Conservation (phyloP, 2,888 invertebrate genomes). For the Cerastis rubricosa region DNA sequence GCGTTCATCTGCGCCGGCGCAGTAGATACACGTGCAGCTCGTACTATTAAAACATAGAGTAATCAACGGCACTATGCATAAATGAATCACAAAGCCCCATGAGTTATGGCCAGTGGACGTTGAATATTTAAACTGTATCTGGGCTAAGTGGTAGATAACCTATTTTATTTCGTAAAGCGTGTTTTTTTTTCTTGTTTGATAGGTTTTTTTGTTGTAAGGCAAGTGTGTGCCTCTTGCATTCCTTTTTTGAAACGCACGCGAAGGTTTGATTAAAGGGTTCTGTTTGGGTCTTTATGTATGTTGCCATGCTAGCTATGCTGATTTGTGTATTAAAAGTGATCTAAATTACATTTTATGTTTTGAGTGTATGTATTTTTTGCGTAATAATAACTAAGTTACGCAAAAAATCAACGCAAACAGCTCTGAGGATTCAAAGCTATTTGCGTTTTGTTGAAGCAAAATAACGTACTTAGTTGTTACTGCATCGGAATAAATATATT, state of each 20-base stretch:
- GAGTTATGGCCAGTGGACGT: slow-evolving; percentile 77
- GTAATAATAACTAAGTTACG: neutral
- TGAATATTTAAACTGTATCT: slow-evolving; percentile 76
- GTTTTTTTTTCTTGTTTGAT: slow-evolving; percentile 12
- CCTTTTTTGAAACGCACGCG: neutral
- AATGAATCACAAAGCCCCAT: slow-evolving; percentile 81
- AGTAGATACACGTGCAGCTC: slow-evolving; percentile 73
- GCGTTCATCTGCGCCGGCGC: slow-evolving; percentile 75
- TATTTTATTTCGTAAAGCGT: slow-evolving; percentile 42
- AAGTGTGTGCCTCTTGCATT: neutral
- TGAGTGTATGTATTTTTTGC: neutral
- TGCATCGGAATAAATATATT: slow-evolving; percentile 34
- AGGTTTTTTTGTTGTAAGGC: neutral
- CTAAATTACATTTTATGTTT: neutral
- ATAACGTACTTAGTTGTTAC: neutral
- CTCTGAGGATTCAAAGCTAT: neutral
- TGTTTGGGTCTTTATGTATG: neutral
- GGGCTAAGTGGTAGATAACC: slow-evolving; percentile 53
- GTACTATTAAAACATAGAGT: slow-evolving; percentile 70
- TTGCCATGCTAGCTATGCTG: neutral
- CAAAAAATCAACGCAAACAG: too few relatives aligned
- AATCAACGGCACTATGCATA: slow-evolving; percentile 82
- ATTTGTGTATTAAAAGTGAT: neutral
- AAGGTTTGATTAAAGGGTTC: neutral
- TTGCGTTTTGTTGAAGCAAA: neutral